Base-by-base conservation (phyloP, 2,113 vertebrate genomes). In the Speoplatyrhinus poulsoni region DNA sequence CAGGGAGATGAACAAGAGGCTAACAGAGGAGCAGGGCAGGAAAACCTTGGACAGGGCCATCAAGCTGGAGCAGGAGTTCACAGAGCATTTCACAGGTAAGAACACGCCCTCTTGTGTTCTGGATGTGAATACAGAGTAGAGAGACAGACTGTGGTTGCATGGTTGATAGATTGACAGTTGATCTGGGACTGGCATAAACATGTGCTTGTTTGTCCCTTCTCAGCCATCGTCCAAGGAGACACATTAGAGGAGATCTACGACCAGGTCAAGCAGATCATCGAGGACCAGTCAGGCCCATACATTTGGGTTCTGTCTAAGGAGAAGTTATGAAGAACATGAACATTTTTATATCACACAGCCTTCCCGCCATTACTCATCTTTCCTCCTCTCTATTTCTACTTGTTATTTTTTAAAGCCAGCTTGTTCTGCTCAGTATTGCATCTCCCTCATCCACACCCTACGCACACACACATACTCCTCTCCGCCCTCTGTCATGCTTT, bases 1-100 rank as follows among this genome's bases (percentile, higher is more conserved):
- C 87, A 99, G 98, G 95, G 98, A 99, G 90, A 98, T 99, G 96
- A 99, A 99, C 93, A 98, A 98, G 81, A 95, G 98, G 26, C 92
- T 99, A 81, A 95, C 94, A 0, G 97, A 99, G 68, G 98, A 99
- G 64, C 98, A 98, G 89, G 95, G 95, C 72, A 93, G 87, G 87
- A 99, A 98, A 86, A 98, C 96, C 0, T 96, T 96, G 72, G 98
- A 99, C 87, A 86, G 98, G 90, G 98, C 98, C 62, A 90, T 91
- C 88, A 99, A 98, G 84, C 92, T 99, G 91, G 98, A 99, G 87
- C 97, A 96, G 75, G 98, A 99, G 82, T 99, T 99, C 84, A 97
- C 96, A 5, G 98, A 99, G 87, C 95, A 98, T 79, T 99, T 99
- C 87, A 99, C 98, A 94, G 96, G 98, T 99, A 16, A 77, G 60